phyloP scores from a whole-genome alignment of 2,113 vertebrate genomes.

The Athene cunicularia region DNA sequence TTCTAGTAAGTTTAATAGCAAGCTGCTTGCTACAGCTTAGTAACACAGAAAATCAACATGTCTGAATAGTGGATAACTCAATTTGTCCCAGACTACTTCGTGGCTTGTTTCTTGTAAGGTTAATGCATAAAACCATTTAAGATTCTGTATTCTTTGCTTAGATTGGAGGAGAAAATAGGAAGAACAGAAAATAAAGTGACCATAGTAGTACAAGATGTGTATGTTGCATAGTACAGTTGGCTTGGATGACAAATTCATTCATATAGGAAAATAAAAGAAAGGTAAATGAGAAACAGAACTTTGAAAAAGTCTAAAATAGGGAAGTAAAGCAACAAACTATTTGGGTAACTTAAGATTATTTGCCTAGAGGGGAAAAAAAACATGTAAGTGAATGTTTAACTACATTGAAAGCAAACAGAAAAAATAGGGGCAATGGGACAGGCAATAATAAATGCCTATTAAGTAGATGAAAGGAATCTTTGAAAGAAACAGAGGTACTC shows the following conservation, averaged over 20 bases:
- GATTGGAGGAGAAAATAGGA: neutral
- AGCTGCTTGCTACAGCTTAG: neutral
- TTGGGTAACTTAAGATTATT: neutral
- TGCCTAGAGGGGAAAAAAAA: neutral
- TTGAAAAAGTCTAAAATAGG: neutral
- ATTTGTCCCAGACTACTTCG: neutral
- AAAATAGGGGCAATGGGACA: neutral
- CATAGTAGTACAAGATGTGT: neutral
- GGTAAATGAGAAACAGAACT: neutral
- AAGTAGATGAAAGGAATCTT: neutral
- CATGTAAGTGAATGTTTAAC: neutral
- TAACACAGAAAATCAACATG: neutral
- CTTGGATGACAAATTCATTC: neutral
- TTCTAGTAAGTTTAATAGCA: neutral
- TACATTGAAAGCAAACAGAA: neutral
- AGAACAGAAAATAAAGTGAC: neutral
- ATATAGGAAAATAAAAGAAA: neutral
- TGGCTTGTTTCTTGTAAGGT: neutral
- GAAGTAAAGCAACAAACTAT: neutral
- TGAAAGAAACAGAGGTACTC: neutral
- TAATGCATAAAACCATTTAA: neutral
- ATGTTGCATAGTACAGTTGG: neutral
- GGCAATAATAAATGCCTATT: neutral
- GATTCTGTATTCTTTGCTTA: neutral
- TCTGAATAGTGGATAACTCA: neutral